These are phyloP conservation scores for Gisinianus flammeolus DNA, from an alignment of 2,888 invertebrate species.

Conservation along the genomic window DNA sequence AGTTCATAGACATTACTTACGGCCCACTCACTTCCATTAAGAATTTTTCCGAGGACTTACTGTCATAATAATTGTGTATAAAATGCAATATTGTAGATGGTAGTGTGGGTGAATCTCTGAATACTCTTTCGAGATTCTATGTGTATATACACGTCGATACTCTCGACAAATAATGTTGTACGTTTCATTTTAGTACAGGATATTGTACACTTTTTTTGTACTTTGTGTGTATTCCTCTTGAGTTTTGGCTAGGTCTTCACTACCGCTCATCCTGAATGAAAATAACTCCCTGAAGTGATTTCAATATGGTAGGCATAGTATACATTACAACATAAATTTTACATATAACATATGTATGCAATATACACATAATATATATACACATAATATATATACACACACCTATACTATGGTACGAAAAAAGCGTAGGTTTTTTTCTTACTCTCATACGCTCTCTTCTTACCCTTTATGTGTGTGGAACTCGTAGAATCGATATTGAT, in stretches of 20 bases:
- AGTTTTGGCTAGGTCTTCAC: not conserved
- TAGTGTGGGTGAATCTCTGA: not conserved
- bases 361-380: not conserved
- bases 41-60: not conserved
- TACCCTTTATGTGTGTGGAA: not conserved
- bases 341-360: not conserved
- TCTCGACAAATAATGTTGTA: not conserved
- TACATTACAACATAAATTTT: not conserved
- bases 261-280: not conserved
- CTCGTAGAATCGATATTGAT: not conserved
- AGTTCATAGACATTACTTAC: slow-evolving; percentile 9
- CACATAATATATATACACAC: not conserved
- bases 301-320: not conserved
- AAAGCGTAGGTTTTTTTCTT: not conserved
- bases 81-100: not conserved
- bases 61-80: slow-evolving; percentile 7
- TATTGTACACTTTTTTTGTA: not conserved
- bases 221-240: not conserved
- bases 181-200: not conserved
- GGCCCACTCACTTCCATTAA: slow-evolving; percentile 20
- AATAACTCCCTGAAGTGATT: not conserved
- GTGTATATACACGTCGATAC: not conserved
- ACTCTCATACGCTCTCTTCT: not conserved
- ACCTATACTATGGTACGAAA: not conserved
- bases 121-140: too few relatives aligned